Evolutionary conservation across 53 echinoderm and acorn worm genomes (phyloP), one percentile per base, ranked within the genome.

Genomic region (Holothuria leucospilota): DNA sequence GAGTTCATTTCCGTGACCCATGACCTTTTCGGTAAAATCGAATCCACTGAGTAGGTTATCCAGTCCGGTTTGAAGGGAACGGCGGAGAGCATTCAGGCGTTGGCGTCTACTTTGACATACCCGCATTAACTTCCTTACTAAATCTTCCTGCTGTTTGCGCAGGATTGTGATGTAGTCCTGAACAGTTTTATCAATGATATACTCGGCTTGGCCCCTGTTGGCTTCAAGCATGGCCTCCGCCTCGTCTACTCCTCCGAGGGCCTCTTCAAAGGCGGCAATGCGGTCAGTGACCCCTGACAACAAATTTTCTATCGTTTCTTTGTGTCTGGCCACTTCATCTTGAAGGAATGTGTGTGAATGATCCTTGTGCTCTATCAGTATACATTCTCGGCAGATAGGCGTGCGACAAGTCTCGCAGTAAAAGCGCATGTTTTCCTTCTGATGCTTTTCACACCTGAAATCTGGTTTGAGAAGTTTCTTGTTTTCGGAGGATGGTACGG

Each of bases 11-110:
- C 99, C 99, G 63, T 99, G 99, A 4, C 95, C 95, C 51, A 99
- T 89, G 23, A 93, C 99, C 68, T 95, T 99, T 85, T 95, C 95
- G 27, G 99, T 99, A 87, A 99, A 99, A 62, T 99, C 99, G 65
- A 99, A 99, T 25, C 95, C 99, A 70, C 95, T 95, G 20, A 95
- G 88, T 49, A 99, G 91, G 86, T 99, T 99, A 69, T 99, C 99
- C 20, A 99, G 72, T 53, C 95, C 99, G 14, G 93, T 84, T 79
- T 99, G 95, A 67, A 99, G 87, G 62, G 95, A 95, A 84, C 95
- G 87, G 15, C 95, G 90, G 49, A 93, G 99, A 13, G 99, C 99
- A 59, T 90, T 90, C 46, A 99, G 89, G 78, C 95, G 99, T 85
- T 99, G 96, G 78, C 88, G 87, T 77, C 99, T 93, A 46, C 95